A percentile compares a stretch with the other conserved stretches of the same genome.
These are phyloP conservation scores for Brachionus koreanus DNA, from an alignment of 1,140 invertebrate genomes.

Conservation along the genomic window DNA sequence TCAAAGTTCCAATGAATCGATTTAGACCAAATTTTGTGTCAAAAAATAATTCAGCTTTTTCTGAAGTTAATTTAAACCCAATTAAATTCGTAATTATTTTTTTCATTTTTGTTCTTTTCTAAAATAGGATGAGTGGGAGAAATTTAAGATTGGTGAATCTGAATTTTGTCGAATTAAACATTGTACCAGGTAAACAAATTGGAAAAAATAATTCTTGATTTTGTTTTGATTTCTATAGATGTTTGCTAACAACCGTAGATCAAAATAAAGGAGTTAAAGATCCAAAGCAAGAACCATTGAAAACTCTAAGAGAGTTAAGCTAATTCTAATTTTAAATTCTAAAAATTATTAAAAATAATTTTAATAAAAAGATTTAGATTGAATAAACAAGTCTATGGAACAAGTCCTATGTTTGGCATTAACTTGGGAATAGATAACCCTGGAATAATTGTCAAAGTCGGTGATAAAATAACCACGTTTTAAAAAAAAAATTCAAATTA, in stretches of 20 bases:
- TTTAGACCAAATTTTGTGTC: constrained; percentile 44
- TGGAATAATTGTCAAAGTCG: background rate
- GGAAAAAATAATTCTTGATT: background rate
- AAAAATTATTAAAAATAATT: too few species aligned
- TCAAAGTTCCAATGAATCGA: background rate
- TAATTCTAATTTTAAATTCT: background rate
- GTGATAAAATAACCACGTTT: background rate
- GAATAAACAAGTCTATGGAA: background rate
- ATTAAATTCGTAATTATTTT: background rate
- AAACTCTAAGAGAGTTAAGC: constrained; percentile 49
- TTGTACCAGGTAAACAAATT: constrained; percentile 48
- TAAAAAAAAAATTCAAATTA: too few species aligned
- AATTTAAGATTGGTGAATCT: constrained; percentile 48
- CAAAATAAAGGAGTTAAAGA: constrained; percentile 49
- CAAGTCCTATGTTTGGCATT: constrained; percentile 17
- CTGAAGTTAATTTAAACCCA: background rate
- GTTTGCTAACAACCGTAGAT: constrained; percentile 52
- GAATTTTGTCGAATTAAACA: constrained; percentile 48
- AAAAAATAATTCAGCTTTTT: background rate
- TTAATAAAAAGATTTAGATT: background rate
- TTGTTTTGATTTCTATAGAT: constrained; percentile 45
- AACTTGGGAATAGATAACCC: constrained; percentile 17
- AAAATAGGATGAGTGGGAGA: constrained; percentile 49
- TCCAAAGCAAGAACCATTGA: constrained; percentile 50
- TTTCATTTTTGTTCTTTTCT: background rate